A percentile compares a stretch with the other conserved stretches of the same genome.
Conservation (phyloP, 2,888 invertebrate genomes). For the Pecten maximus region DNA sequence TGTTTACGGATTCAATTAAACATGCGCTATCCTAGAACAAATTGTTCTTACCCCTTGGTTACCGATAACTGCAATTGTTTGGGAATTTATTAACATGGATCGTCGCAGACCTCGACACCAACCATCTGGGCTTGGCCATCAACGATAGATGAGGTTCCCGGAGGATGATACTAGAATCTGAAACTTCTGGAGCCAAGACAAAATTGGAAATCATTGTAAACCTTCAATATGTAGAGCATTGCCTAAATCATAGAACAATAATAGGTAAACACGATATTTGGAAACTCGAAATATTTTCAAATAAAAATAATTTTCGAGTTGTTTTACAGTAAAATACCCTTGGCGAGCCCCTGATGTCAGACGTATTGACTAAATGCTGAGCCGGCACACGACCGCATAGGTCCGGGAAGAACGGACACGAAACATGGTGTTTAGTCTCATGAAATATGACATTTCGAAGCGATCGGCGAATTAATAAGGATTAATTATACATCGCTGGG, state of each 20-base stretch:
- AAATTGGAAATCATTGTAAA: not conserved
- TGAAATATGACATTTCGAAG: constrained; percentile 39
- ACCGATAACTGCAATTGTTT: constrained; percentile 47
- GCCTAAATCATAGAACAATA: no score
- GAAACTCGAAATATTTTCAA: not conserved
- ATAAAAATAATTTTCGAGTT: not conserved
- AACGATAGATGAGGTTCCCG: not conserved
- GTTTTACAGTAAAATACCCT: not conserved
- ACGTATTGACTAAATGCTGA: constrained; percentile 9
- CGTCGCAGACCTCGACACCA: constrained; percentile 42
- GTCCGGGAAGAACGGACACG: constrained; percentile 13
- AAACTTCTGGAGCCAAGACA: not conserved
- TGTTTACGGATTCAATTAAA: constrained; percentile 50
- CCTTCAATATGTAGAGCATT: no score
- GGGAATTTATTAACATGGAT: constrained; percentile 49
- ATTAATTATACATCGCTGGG: not conserved
- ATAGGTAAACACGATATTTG: no score
- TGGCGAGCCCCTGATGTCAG: not conserved
- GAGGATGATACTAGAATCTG: not conserved
- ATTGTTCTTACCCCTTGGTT: constrained; percentile 44
- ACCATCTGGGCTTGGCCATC: constrained; percentile 45
- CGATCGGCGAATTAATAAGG: constrained; percentile 37
- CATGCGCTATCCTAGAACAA: constrained; percentile 42
- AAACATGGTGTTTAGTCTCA: constrained; percentile 27
- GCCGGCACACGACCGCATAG: constrained; percentile 1